Evolutionary conservation across 2,113 vertebrate genomes (phyloP), one percentile per base, ranked within the genome.

Genomic region (Vulpes vulpes): DNA sequence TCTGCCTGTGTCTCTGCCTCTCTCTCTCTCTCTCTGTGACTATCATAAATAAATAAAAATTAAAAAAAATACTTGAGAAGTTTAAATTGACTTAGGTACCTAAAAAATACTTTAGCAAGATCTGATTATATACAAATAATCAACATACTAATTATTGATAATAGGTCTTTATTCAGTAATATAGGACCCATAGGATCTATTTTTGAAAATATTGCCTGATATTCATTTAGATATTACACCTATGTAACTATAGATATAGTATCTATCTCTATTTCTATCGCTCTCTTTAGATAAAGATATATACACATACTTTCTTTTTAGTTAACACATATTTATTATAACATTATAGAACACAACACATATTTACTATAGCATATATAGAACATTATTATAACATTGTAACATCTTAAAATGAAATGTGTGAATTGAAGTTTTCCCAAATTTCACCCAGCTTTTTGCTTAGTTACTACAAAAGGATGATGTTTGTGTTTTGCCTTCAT

Each of bases 211-310:
- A 71, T 76, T 91, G 14, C 38, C 57, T 94, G 53, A 62, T 76
- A 67, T 89, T 69, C 3, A 74, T 94, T 95, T 94, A 73, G 12
- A 69, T 90, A 92, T 80, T 86, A 30, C 57, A 59, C 62, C 25
- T 92, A 55, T 84, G 14, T 92, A 92, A 76, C 30, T 93, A 25
- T 23, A 57, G 20, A 51, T 30, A 74, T 35, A n/a, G 0, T 76
- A 57, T 82, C 51, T 60, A 62, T 69, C 5, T 59, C 15, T 73
- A 53, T 64, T 25, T 64, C 38, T 35, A 38, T 43, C 22, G 16
- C 43, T 43, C 43, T 43, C 43, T 43, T 43, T 43, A 43, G 43
- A 43, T 43, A 43, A 43, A 43, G 43, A 43, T 43, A 43, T 43
- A 43, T 43, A 43, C 43, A 43, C 43, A 43, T 43, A 43, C 43